Evolutionary conservation across 2,888 invertebrate species (phyloP), one percentile per base, ranked within the genome.

Genomic region (Agrotis ipsilon): DNA sequence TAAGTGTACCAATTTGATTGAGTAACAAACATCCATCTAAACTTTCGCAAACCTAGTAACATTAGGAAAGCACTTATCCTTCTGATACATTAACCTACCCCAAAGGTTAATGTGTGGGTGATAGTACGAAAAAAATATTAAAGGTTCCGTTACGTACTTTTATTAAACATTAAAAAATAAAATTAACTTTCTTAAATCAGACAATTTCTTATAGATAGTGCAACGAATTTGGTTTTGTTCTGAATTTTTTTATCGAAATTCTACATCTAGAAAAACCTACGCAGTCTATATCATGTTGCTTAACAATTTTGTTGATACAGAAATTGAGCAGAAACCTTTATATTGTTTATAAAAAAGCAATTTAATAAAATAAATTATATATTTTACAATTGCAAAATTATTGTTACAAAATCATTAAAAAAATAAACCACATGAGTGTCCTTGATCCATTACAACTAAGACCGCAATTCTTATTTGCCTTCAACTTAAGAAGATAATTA

Each of bases 151-250:
- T 85, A 79, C 57, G 77, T 78, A 86, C 67, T 83, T 89, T 90
- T 86, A 88, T 84, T 88, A 84, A 86, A 82, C 72, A 79, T 83
- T 80, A 74, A 80, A 85, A 86, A 88, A 90, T 70, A 87, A 89
- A 89, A 86, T 84, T 83, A 87, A 87, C 77, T 81, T 68, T 86
- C 81, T 83, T 81, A 84, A 86, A 83, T 84, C 78, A 88, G 80
- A 81, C 81, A 78, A 78, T 76, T 61, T 76, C 66, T 57, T 65
- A 71, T 57, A 60, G 55, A 55, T 55, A 54, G 52, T 75, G 75
- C 78, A 63, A 66, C 24, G 45, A 72, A 70, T 72, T 76, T 61
- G 55, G 65, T 60, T 74, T 64, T 55, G 6, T 13, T 71, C 39
- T 48, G 57, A 64, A 75, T 9, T 69, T 72, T 32, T 55, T 48